Evolutionary conservation across 2,113 vertebrate species (phyloP).

Genomic region (Apodemus speciosus): DNA sequence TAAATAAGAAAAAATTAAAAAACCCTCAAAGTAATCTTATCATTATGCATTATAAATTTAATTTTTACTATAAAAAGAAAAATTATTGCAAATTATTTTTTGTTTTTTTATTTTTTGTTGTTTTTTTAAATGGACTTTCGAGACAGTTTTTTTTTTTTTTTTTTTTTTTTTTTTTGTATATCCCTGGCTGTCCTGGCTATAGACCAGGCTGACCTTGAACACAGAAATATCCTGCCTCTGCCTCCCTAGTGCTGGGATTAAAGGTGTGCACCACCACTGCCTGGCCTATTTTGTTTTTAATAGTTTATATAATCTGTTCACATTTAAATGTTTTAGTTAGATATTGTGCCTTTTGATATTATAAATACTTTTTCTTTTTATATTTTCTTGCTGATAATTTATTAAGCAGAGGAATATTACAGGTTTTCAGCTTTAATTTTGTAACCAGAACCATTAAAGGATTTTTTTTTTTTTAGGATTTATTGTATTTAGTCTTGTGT

Average conservation of each 20-base stretch:
- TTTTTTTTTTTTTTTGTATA: no score
- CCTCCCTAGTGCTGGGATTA: no score
- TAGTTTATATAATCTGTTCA: background rate
- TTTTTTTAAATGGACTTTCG: no score
- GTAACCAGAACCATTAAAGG: background rate
- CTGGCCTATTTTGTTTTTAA: background rate
- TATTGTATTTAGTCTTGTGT: constrained; percentile 33
- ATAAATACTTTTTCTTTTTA: background rate
- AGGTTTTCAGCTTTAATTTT: constrained; percentile 40
- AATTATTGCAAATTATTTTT: background rate
- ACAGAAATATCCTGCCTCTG: no score
- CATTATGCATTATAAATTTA: background rate
- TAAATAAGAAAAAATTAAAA: background rate
- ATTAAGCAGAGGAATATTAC: background rate
- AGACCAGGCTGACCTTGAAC: no score
- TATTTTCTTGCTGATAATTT: background rate
- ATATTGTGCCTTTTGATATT: background rate
- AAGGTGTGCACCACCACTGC: no score
- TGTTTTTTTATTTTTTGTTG: no score
- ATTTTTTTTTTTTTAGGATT: background rate
- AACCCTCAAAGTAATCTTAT: background rate
- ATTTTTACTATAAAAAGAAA: background rate
- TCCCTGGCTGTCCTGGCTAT: no score
- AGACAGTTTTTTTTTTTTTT: no score
- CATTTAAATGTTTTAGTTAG: constrained; percentile 8